These are phyloP conservation scores for Drosophila antonietae DNA, from an alignment of 2,888 invertebrate genomes.

Conservation along the genomic window DNA sequence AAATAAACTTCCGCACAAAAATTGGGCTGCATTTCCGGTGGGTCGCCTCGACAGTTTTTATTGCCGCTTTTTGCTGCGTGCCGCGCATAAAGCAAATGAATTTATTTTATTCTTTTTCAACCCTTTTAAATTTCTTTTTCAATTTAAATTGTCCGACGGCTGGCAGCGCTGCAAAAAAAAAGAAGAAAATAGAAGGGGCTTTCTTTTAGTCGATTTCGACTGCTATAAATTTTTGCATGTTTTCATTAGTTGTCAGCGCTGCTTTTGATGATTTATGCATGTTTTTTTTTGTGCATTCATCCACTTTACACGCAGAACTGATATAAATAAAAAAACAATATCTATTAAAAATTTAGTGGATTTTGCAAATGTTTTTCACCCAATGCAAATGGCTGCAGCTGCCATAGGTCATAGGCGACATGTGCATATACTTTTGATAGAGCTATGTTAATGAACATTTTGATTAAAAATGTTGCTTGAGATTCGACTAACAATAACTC, in stretches of 20 bases:
- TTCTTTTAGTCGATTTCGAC: constrained; percentile 49
- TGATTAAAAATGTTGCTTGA: no score
- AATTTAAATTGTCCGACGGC: constrained; percentile 65
- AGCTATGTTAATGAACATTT: background rate
- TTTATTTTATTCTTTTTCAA: constrained; percentile 50
- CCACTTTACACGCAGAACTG: constrained; percentile 20
- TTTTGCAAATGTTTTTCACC: constrained; percentile 69
- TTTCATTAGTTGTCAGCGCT: constrained; percentile 77
- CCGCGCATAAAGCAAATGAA: constrained; percentile 72
- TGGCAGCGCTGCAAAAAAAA: constrained; percentile 17
- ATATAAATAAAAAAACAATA: constrained; percentile 49
- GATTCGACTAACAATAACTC: no score
- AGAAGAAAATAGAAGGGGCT: background rate
- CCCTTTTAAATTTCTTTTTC: constrained; percentile 55
- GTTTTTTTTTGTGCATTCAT: constrained; percentile 63
- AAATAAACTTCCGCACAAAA: constrained; percentile 78
- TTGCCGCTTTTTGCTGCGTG: constrained; percentile 42
- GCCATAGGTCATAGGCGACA: constrained; percentile 13
- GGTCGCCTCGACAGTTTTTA: constrained; percentile 16
- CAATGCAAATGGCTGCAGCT: constrained; percentile 62
- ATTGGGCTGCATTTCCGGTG: constrained; percentile 70
- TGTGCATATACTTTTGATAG: background rate
- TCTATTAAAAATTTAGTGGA: constrained; percentile 66
- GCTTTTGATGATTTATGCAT: constrained; percentile 80
- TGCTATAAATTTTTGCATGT: constrained; percentile 77